Percentiles rank a stretch among this genome's conserved stretches.
These are phyloP conservation scores for Promerops cafer DNA, from an alignment of 2,113 vertebrate species.

Conservation along the genomic window DNA sequence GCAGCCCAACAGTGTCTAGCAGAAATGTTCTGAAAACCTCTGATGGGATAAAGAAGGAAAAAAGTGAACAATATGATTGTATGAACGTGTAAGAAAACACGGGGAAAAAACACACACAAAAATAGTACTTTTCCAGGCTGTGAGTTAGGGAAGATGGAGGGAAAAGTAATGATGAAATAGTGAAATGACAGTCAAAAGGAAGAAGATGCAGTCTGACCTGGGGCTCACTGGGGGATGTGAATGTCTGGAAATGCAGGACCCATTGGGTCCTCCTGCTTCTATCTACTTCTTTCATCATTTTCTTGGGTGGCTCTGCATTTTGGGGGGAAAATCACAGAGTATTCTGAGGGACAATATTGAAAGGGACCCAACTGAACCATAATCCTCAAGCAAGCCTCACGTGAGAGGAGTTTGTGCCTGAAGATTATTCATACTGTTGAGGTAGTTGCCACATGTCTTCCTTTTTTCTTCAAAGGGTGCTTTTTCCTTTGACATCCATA, in stretches of 20 bases:
- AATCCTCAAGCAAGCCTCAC: neutral
- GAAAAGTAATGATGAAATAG: neutral
- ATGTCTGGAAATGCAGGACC: neutral
- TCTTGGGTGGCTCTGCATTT: neutral
- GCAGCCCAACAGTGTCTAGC: neutral
- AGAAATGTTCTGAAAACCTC: neutral
- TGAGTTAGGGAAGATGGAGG: neutral
- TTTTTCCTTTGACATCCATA: neutral
- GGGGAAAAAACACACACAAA: rapidly evolving
- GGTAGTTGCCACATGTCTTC: neutral
- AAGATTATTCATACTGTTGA: neutral
- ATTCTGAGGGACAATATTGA: neutral
- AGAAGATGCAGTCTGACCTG: neutral
- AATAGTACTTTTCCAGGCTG: neutral
- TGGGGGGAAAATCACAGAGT: neutral
- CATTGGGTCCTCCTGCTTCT: neutral
- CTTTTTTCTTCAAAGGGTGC: neutral
- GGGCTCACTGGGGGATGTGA: rapidly evolving
- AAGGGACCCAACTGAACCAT: neutral
- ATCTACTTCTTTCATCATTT: neutral
- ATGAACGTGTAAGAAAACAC: neutral
- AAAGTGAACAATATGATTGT: neutral
- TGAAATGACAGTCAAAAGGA: neutral
- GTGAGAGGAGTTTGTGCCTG: neutral
- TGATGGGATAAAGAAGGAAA: neutral